These are phyloP conservation scores for Chironomus tentans DNA, from an alignment of 2,888 invertebrate species.

Conservation along the genomic window DNA sequence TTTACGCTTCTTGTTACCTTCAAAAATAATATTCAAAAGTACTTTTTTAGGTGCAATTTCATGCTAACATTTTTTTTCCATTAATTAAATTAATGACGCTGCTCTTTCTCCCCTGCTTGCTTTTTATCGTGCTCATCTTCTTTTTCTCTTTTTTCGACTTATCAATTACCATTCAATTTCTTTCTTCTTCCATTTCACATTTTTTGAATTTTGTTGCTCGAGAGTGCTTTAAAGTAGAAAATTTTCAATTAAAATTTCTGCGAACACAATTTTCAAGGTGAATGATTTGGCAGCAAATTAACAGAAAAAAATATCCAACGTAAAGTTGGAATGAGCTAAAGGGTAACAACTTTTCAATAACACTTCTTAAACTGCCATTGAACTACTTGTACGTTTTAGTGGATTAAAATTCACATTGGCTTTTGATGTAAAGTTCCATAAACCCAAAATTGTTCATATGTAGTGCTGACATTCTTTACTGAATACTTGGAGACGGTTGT, in stretches of 20 bases:
- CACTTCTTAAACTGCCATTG: too few species aligned
- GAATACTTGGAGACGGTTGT: too few species aligned
- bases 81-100: slow-evolving; percentile 6
- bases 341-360: too few species aligned
- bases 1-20: background rate
- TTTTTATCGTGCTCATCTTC: background rate
- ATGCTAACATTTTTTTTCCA: background rate
- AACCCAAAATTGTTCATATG: too few species aligned
- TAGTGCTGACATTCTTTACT: too few species aligned
- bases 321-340: too few species aligned
- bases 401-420: too few species aligned
- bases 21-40: background rate
- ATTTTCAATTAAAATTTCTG: background rate
- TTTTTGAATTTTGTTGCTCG: too few species aligned
- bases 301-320: too few species aligned
- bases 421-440: too few species aligned
- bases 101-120: background rate
- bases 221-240: background rate
- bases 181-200: background rate
- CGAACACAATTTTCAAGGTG: background rate
- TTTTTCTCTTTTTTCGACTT: background rate
- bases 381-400: too few species aligned
- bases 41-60: slow-evolving; percentile 1
- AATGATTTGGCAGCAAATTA: background rate
- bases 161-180: background rate